Conservation (phyloP, 1,140 invertebrate genomes). For the Drosophila yakuba region DNA sequence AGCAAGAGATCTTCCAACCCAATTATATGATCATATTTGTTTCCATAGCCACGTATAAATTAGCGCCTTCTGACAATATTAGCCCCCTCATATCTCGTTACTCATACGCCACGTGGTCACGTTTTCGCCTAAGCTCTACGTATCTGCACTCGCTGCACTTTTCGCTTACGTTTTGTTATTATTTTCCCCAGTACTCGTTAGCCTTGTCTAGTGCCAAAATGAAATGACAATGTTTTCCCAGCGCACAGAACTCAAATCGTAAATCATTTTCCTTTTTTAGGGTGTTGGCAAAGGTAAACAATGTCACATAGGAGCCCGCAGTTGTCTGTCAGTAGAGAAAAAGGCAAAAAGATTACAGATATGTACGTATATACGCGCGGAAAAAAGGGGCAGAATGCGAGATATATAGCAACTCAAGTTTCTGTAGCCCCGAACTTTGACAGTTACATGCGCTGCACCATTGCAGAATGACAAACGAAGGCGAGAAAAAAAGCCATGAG, state of each 20-base stretch:
- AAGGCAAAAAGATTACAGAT: constrained; percentile 12
- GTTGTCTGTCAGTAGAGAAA: constrained; percentile 41
- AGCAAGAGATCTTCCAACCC: no score
- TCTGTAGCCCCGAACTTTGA: constrained; percentile 51
- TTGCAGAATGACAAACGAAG: constrained; percentile 60
- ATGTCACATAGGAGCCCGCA: constrained; percentile 63
- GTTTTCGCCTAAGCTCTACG: constrained; percentile 29
- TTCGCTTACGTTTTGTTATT: constrained; percentile 4
- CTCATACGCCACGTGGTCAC: constrained; percentile 47
- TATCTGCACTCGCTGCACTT: constrained; percentile 22
- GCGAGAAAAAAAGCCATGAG: constrained; percentile 36
- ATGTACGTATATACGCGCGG: background rate
- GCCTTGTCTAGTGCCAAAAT: constrained; percentile 46
- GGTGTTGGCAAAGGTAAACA: constrained; percentile 71
- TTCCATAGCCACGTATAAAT: background rate
- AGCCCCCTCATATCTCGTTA: constrained; percentile 14
- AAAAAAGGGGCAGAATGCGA: background rate
- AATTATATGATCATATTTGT: no score
- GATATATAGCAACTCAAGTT: constrained; percentile 60
- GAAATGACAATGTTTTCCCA: constrained; percentile 55
- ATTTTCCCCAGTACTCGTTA: constrained; percentile 28
- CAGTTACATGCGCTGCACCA: constrained; percentile 65
- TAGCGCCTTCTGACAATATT: background rate
- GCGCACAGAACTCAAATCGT: constrained; percentile 46
- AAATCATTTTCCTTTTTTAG: constrained; percentile 40